These are phyloP conservation scores for Apodemus speciosus DNA, from an alignment of 2,113 vertebrate species.

Conservation along the genomic window DNA sequence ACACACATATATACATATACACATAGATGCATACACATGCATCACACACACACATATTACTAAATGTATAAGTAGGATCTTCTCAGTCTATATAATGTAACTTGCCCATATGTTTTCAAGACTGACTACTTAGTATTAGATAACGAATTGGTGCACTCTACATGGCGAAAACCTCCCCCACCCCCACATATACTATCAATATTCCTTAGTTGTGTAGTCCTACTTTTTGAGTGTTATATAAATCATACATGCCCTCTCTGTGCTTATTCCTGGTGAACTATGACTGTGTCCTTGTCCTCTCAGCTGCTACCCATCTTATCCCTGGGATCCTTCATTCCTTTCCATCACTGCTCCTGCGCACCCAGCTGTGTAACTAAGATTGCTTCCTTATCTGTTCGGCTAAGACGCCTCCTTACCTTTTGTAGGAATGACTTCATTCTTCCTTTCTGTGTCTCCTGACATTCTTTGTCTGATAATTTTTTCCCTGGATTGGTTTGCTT, in stretches of 20 bases:
- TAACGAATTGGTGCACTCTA: neutral
- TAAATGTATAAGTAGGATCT: too few species aligned
- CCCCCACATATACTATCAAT: neutral
- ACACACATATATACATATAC: too few species aligned
- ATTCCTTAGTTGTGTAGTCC: neutral
- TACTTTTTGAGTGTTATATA: constrained; percentile 41
- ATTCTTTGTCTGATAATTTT: constrained; percentile 49
- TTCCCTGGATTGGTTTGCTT: neutral
- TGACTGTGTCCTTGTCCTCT: constrained; percentile 27
- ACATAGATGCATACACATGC: too few species aligned
- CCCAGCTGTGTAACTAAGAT: neutral
- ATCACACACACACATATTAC: neutral
- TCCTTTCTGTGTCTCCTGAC: constrained; percentile 54
- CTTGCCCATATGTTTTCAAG: neutral
- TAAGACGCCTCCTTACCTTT: constrained; percentile 52
- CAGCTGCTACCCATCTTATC: constrained; percentile 52
- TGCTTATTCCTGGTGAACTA: neutral
- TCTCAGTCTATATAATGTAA: neutral
- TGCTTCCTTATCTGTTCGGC: neutral
- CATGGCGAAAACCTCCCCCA: neutral
- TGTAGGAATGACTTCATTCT: neutral
- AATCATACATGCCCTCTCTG: neutral
- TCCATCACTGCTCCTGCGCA: neutral
- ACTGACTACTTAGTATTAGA: neutral
- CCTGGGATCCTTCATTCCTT: neutral